A percentile compares a stretch with the other conserved stretches of the same genome.
These are phyloP conservation scores for Thymelicus lineola DNA, from an alignment of 2,888 invertebrate genomes.

Conservation along the genomic window DNA sequence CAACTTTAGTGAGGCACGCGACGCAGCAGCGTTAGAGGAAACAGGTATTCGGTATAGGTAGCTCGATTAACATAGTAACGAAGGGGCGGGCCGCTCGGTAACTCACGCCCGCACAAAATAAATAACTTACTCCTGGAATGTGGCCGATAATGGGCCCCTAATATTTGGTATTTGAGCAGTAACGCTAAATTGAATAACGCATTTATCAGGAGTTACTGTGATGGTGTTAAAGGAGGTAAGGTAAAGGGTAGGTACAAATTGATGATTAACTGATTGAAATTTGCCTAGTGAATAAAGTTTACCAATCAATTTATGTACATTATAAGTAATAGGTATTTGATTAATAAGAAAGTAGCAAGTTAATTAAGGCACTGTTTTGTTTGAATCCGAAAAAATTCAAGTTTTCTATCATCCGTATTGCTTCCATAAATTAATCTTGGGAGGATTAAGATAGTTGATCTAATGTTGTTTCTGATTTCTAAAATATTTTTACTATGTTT, in stretches of 20 bases:
- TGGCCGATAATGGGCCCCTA: constrained; percentile 59
- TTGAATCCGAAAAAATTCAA: constrained; percentile 29
- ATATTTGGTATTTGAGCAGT: constrained; percentile 39
- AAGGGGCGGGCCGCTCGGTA: constrained; percentile 78
- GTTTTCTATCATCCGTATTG: constrained; percentile 50
- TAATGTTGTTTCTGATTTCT: constrained; percentile 58
- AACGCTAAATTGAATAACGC: constrained; percentile 19
- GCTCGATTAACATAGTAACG: constrained; percentile 81
- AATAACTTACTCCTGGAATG: constrained; percentile 77
- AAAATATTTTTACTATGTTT: constrained; percentile 63
- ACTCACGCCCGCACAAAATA: constrained; percentile 82
- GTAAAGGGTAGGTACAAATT: background rate
- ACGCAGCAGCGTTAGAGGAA: constrained; percentile 45
- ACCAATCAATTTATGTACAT: no score
- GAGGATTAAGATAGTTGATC: constrained; percentile 61
- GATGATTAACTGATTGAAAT: background rate
- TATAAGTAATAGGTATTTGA: no score
- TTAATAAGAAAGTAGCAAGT: no score
- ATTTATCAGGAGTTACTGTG: constrained; percentile 15
- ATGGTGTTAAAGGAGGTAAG: background rate
- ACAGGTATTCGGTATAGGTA: constrained; percentile 58
- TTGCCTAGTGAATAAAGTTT: no score
- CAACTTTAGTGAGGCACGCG: background rate
- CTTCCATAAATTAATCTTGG: constrained; percentile 57
- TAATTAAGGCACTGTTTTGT: background rate